Conservation (phyloP, 2,797 vertebrate species). For the Tokudaia muenninki region DNA sequence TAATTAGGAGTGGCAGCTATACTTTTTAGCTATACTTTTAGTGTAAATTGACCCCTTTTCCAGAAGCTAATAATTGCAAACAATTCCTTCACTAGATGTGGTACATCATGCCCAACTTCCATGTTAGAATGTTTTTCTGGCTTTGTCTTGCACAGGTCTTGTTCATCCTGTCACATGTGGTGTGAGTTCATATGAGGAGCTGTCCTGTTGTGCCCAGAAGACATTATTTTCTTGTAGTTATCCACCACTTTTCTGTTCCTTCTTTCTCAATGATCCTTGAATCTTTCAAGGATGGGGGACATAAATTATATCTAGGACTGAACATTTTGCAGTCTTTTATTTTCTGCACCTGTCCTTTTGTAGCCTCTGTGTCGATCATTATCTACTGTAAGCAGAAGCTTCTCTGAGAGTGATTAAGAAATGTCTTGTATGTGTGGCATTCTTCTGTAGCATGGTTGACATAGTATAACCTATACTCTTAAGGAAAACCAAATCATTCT, state of each 20-base stretch:
- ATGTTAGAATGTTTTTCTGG: background rate
- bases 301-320: background rate
- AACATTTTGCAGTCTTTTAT: background rate
- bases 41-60: background rate
- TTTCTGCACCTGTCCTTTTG: background rate
- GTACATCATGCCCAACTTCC: background rate
- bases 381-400: background rate
- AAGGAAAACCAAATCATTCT: background rate
- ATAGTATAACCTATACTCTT: background rate
- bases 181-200: background rate
- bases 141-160: background rate
- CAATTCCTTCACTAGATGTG: background rate
- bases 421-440: background rate
- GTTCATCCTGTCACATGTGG: background rate
- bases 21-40: background rate
- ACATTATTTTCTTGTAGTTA: background rate
- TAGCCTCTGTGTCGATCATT: background rate
- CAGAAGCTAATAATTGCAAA: background rate
- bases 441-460: background rate
- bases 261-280: background rate
- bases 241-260: background rate
- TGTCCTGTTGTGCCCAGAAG: background rate
- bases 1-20: background rate
- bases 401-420: background rate
- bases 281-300: background rate